phyloP scores from a whole-genome alignment of 2,888 invertebrate genomes.

The Parnassius smintheus region DNA sequence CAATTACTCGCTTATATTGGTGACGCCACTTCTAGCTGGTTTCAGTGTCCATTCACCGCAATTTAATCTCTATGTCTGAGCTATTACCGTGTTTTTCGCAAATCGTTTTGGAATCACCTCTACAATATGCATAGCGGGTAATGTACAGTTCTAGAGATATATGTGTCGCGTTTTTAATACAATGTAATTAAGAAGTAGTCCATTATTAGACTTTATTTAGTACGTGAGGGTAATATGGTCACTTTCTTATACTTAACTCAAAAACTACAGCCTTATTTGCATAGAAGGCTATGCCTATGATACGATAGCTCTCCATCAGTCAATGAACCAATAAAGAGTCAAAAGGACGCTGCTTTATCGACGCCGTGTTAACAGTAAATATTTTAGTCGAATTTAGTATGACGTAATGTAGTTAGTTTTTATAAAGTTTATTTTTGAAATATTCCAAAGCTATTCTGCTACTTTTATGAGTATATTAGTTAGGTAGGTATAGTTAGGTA shows the following conservation, averaged over 20 bases:
- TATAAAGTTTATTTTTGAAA: background rate
- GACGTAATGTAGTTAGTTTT: no score
- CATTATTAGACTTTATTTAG: no score
- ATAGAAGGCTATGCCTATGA: no score
- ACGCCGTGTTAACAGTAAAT: no score
- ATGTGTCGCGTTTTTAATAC: background rate
- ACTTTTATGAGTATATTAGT: constrained; percentile 2
- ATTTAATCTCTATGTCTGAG: constrained; percentile 27
- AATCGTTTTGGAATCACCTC: background rate
- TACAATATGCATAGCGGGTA: background rate
- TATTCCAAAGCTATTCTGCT: constrained; percentile 22
- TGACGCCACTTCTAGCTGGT: constrained; percentile 52
- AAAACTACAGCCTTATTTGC: no score
- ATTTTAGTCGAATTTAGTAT: no score
- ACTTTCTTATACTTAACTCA: no score
- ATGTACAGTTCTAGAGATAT: background rate
- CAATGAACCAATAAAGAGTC: no score
- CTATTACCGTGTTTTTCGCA: background rate
- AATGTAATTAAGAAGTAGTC: no score
- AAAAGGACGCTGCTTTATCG: no score
- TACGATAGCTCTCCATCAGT: no score
- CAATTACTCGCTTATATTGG: constrained; percentile 66
- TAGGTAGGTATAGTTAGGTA: constrained; percentile 15
- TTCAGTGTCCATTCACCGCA: constrained; percentile 48
- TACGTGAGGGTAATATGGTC: no score